Evolutionary conservation across 2,113 vertebrate species (phyloP).

Genomic region (Gymnarchus niloticus): DNA sequence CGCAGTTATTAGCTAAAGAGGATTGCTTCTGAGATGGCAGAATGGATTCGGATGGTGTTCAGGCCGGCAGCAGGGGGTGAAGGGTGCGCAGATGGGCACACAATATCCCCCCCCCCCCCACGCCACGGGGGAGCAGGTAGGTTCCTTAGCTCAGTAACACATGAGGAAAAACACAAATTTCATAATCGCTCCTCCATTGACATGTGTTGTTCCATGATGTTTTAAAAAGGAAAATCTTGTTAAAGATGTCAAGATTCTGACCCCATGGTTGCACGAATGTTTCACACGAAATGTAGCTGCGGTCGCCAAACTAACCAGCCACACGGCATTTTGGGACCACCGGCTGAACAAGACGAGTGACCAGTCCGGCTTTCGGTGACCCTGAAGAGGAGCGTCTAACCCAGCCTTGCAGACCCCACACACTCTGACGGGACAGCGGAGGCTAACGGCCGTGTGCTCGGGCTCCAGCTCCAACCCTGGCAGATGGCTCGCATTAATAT

Average conservation of each 20-base stretch:
- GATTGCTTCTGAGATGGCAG: conserved; percentile 48
- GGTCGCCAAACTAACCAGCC: not conserved
- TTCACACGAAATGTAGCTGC: not conserved
- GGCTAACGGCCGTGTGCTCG: conserved; percentile 28
- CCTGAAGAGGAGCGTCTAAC: not conserved
- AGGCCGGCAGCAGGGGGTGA: not conserved
- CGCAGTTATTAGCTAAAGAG: conserved; percentile 54
- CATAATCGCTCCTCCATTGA: not conserved
- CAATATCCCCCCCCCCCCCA: too few species aligned
- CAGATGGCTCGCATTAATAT: conserved; percentile 69
- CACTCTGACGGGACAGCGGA: not conserved
- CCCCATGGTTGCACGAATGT: not conserved
- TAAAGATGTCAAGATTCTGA: not conserved
- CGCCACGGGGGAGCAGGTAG: not conserved
- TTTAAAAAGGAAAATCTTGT: not conserved
- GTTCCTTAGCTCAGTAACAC: not conserved
- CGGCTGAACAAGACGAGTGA: not conserved
- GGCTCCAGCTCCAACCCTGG: conserved; percentile 37
- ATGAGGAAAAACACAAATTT: not conserved
- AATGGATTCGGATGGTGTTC: conserved; percentile 18
- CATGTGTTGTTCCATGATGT: not conserved
- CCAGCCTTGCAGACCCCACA: not conserved
- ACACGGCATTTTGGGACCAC: not conserved
- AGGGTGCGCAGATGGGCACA: conserved; percentile 18
- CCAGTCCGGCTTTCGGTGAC: not conserved